Evolutionary conservation across 2,888 invertebrate genomes (phyloP).

Genomic region (Sarcophaga rosellei): DNA sequence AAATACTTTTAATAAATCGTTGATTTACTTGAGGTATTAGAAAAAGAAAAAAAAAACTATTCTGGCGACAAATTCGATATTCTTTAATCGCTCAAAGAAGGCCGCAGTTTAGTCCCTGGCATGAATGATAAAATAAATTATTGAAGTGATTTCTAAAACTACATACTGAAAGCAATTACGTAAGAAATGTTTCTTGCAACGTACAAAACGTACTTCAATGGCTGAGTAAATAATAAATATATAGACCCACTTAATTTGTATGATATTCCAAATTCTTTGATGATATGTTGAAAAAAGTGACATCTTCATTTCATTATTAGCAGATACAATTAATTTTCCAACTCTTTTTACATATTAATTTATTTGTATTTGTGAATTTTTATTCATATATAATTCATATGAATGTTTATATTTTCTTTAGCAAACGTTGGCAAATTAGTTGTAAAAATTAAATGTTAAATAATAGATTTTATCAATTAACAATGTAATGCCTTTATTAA

Average conservation of each 20-base stretch:
- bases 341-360: no score
- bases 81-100: no score
- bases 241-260: neutral
- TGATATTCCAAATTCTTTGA: neutral
- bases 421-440: conserved; percentile 17
- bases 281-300: neutral
- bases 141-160: neutral
- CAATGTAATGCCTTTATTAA: conserved; percentile 48
- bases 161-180: neutral
- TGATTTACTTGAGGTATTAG: neutral
- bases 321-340: no score
- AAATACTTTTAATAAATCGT: neutral
- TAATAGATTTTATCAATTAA: conserved; percentile 14
- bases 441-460: conserved; percentile 21
- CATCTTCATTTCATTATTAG: neutral
- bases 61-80: no score
- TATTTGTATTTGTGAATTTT: no score
- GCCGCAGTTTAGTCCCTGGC: no score
- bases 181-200: no score
- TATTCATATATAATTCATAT: no score
- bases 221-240: no score
- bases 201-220: no score
- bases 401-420: neutral
- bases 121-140: no score
- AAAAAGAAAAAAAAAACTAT: neutral